Evolutionary conservation across 2,888 invertebrate species (phyloP), one percentile per base, ranked within the genome.

Genomic region (Plagodis dolabraria): DNA sequence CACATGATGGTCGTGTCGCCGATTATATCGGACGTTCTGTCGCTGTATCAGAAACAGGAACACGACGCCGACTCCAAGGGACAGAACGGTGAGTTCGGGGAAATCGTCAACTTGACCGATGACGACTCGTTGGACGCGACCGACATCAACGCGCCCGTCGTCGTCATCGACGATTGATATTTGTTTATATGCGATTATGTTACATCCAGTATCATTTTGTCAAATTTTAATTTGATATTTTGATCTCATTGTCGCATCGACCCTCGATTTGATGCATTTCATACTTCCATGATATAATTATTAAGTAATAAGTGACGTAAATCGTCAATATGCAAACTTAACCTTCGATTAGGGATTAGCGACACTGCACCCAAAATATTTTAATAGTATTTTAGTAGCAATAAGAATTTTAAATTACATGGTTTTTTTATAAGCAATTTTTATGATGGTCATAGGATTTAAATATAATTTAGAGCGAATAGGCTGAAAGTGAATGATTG

Each of bases 1-100:
- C 83, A 83, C 45, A 68, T 78, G 46, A 81, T 84, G 75, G 82
- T 80, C 0, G 85, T 87, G 47, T 84, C 89, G 2, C 90, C 91
- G 0, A 86, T 92, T 5, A 92, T 92, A 72, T 92, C 91, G 0
- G 90, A 90, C 53, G 91, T 92, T 5, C 72, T 91, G 8, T 92
- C 92, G 0, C 76, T 91, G 0, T 89, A 81, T 61, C 79, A 85
- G 58, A 76, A 79, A 8, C 45, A 42, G 40, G 79, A 82, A 34
- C 76, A 79, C 36, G 72, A 51, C 9, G 63, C 58, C 10, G 65
- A 68, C 10, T 57, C 8, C 10, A 62, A 59, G 35, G 47, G 33
- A 7, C 53, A 63, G 12, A 12, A 6, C 7, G 47, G 33, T 2
- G 50, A 57, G n/a, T 61, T 62, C 7, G 69, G 60, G 46, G 66